Percentiles rank a stretch among this genome's conserved stretches.
Evolutionary conservation across 64 coral and sea anemone genomes (phyloP).

Genomic region (Porites lutea): DNA sequence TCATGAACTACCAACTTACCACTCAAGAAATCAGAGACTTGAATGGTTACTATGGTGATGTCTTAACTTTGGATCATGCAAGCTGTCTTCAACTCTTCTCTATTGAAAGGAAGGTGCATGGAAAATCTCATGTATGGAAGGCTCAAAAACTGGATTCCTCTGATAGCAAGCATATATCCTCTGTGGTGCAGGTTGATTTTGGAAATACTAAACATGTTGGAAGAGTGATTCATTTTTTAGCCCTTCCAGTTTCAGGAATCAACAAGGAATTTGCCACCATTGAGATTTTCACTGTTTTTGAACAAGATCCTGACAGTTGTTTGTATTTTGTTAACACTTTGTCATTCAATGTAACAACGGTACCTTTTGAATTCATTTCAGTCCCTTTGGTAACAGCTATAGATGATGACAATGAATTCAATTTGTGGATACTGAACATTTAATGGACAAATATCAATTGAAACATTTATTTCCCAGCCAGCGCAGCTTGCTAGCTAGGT

Average conservation of each 20-base stretch:
- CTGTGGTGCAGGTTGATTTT: neutral
- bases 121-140: neutral
- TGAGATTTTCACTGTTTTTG: neutral
- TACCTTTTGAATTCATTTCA: conserved; percentile 44
- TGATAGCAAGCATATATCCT: neutral
- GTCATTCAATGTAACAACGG: conserved; percentile 18
- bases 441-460: no score
- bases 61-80: neutral
- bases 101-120: conserved; percentile 1
- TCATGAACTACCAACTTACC: neutral
- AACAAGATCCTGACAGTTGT: neutral
- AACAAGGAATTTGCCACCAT: neutral
- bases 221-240: neutral
- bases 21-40: neutral
- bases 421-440: conserved; percentile 32
- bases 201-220: neutral
- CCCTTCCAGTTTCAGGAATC: neutral
- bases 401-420: conserved; percentile 12
- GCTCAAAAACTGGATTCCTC: neutral
- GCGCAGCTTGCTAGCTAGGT: no score
- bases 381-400: conserved; percentile 39
- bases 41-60: neutral
- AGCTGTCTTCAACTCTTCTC: neutral
- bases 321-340: conserved; percentile 46
- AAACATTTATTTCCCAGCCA: no score